Base-by-base conservation (phyloP, 2,113 vertebrate genomes). In the Hemiprocne comata region DNA sequence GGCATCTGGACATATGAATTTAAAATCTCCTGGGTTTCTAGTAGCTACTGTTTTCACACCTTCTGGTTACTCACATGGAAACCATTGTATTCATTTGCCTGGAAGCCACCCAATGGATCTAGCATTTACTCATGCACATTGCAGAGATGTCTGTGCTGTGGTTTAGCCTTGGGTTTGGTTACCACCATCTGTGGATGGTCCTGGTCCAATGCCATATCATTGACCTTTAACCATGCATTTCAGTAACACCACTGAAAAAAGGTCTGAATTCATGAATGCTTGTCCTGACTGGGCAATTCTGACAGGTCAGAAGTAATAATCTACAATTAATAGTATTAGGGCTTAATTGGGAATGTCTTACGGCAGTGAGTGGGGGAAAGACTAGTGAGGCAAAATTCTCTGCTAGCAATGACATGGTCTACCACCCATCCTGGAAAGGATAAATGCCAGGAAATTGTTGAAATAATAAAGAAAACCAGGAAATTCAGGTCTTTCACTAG, bases 381-480 rank as follows among this genome's bases (percentile, higher is more conserved):
- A 34, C 9, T 23, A 51, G 34, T 6, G 14, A 87, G 11, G 29
- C 24, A 91, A 90, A 89, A 75, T 48, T 87, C 53, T 26, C 73
- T 74, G 19, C 14, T 46, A 40, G 42, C n/a, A 71, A 80, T 78
- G 25, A 53, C 17, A 36, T 17, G 21, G 28, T 57, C 46, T 84
- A 50, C 28, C 23, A 58, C 16, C 33, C 61, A 20, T 18, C 36
- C 26, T 17, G 25, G 25, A 82, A 40, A 60, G 7, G 29, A 36
- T 26, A 89, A 87, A 87, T 58, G 28, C n/a, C 83, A 76, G 66
- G 69, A 58, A 89, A 86, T n/a, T 51, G 11, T 66, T 77, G 60
- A 77, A 92, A 77, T 70, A 76, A 73, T 65, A 72, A 65, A 85
- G 54, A 86, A 76, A 92, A 25, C 7, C 20, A 66, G 51, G 28